Base-by-base conservation (phyloP, 1,140 invertebrate genomes). In the Drosophila sucinea region DNA sequence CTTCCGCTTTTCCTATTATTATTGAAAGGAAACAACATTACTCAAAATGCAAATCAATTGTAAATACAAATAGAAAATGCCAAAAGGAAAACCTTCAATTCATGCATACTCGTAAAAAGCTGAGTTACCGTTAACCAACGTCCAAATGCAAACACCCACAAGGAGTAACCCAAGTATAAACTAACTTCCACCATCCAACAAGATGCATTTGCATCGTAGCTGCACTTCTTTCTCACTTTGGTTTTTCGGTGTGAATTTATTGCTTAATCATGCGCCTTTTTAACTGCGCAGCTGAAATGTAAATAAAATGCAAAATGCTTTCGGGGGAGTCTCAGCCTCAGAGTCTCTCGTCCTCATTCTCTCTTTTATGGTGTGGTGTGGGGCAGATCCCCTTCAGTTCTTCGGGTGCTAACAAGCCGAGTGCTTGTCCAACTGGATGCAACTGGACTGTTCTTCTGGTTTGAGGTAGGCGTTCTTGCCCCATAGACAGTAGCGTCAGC, bases 241-340 rank as follows among this genome's bases (percentile, higher is more conserved):
- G 61, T 47, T 62, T 44, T 62, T 72, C 29, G 70, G 81, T 85
- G 81, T 74, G 82, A 84, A 84, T 84, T 84, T 84, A 84, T 84
- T 84, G 81, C 81, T 84, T 85, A 84, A 84, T 84, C 81, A 84
- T 84, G 73, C 70, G 77, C 67, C 70, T 85, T 79, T 77, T 77
- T 51, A 69, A 62, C 68, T 54, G 55, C 77, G 65, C 57, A 44
- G 55, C 76, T 73, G 63, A 68, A 84, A 85, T 73, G 81, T 74
- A 85, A 84, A 84, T 73, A 74, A 81, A 77, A 73, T 70, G 77
- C 70, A 84, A 84, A 58, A 32, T 23, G 32, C 56, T 58, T 58
- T 58, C 56, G 56, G 56, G 32, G 56, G 33, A 35, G 56, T 23
- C 55, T 33, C 10, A 57, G 30, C 27, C 44, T 25, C 17, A 23